A percentile compares a stretch with the other conserved stretches of the same genome.
Conservation (phyloP, 2,797 vertebrate species). For the Varecia variegata region DNA sequence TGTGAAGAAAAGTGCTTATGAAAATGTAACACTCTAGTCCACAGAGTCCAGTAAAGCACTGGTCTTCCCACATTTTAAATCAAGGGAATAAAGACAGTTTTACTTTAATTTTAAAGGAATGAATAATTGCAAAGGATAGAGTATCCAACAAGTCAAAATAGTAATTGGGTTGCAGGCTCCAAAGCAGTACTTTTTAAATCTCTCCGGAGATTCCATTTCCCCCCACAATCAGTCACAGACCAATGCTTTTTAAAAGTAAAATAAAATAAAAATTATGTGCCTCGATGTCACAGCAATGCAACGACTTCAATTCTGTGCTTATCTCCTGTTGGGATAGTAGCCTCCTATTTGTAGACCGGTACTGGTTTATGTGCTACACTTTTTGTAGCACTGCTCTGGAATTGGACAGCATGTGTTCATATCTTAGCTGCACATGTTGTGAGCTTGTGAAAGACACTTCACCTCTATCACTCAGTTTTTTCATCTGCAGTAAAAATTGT, state of each 20-base stretch:
- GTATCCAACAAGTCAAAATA: neutral
- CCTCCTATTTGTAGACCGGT: neutral
- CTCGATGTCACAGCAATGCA: neutral
- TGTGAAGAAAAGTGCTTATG: neutral
- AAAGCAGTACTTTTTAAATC: neutral
- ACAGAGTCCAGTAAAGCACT: neutral
- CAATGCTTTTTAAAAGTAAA: neutral
- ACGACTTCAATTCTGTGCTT: neutral
- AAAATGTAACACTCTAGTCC: neutral
- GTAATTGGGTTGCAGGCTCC: neutral
- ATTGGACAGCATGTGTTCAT: neutral
- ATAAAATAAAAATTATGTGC: neutral
- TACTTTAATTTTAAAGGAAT: neutral
- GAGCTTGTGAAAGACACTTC: neutral
- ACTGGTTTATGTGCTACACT: neutral
- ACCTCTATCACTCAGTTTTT: neutral
- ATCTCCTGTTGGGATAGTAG: neutral
- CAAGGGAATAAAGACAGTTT: neutral
- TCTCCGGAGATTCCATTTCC: neutral
- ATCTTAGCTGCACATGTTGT: neutral
- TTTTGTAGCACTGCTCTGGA: neutral
- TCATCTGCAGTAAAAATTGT: neutral
- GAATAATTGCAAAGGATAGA: neutral
- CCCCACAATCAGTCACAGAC: neutral
- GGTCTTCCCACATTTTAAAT: neutral